Conservation (phyloP, 2,113 vertebrate genomes). For the Rhynchopsitta pachyrhyncha region DNA sequence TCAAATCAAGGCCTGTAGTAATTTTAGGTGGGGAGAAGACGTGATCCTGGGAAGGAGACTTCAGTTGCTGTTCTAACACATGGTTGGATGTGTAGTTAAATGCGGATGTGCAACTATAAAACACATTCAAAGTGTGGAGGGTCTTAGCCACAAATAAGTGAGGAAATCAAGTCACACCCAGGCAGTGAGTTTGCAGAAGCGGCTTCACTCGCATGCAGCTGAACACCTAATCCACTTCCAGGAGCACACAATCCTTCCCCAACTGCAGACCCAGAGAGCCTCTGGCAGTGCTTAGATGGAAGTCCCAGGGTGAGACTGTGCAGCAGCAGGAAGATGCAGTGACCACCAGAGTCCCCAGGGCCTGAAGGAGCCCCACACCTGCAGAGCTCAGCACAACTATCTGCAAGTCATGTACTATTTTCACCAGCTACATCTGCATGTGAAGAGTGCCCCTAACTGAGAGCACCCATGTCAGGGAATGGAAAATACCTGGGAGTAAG, state of each 20-base stretch:
- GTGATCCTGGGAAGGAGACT: background rate
- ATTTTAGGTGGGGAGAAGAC: background rate
- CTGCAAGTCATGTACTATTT: background rate
- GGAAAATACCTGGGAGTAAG: background rate
- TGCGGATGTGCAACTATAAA: background rate
- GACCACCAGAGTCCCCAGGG: background rate
- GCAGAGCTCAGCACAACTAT: background rate
- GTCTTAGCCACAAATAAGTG: background rate
- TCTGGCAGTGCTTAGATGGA: background rate
- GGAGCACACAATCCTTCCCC: background rate
- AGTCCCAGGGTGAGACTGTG: rapidly evolving
- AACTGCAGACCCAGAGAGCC: background rate
- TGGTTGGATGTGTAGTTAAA: background rate
- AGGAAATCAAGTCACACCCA: background rate
- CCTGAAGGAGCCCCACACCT: background rate
- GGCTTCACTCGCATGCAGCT: background rate
- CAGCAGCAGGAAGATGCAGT: background rate
- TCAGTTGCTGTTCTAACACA: background rate
- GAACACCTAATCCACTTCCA: background rate
- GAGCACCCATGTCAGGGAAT: background rate
- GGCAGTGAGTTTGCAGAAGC: background rate
- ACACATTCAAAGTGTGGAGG: background rate
- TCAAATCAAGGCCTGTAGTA: background rate
- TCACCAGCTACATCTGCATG: background rate
- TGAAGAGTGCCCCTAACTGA: background rate